These are phyloP conservation scores for Limnephilus lunatus DNA, from an alignment of 2,888 invertebrate species.

Conservation along the genomic window DNA sequence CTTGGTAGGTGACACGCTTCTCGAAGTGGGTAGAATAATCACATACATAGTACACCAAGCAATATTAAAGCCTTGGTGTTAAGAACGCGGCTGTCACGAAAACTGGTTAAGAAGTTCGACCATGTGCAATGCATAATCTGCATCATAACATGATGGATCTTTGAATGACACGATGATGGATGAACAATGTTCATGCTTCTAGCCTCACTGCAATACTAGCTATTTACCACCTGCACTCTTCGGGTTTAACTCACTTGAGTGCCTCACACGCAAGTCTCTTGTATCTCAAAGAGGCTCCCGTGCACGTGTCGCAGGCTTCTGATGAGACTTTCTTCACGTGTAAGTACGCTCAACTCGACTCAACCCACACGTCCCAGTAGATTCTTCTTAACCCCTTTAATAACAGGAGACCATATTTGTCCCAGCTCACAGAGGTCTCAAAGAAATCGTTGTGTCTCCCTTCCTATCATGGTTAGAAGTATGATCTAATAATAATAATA, in stretches of 20 bases:
- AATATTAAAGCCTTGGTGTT: background rate
- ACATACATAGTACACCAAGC: background rate
- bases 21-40: background rate
- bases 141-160: background rate
- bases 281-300: constrained; percentile 11
- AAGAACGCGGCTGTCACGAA: background rate
- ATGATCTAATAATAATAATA: too few species aligned
- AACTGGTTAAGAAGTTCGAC: background rate
- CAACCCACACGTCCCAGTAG: constrained; percentile 14
- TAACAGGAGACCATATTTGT: too few species aligned
- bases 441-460: too few species aligned
- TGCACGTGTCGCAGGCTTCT: constrained; percentile 35
- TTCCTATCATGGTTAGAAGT: too few species aligned
- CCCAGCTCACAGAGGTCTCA: too few species aligned
- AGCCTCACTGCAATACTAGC: background rate
- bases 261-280: constrained; percentile 11
- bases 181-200: background rate
- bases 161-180: background rate
- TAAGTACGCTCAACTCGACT: background rate
- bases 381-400: too few species aligned
- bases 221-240: background rate
- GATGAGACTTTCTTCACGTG: constrained; percentile 25
- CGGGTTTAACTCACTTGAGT: background rate
- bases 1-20: background rate
- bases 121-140: background rate